Evolutionary conservation across 2,888 invertebrate genomes (phyloP), one percentile per base, ranked within the genome.

Genomic region (Synanthedon formicaeformis): DNA sequence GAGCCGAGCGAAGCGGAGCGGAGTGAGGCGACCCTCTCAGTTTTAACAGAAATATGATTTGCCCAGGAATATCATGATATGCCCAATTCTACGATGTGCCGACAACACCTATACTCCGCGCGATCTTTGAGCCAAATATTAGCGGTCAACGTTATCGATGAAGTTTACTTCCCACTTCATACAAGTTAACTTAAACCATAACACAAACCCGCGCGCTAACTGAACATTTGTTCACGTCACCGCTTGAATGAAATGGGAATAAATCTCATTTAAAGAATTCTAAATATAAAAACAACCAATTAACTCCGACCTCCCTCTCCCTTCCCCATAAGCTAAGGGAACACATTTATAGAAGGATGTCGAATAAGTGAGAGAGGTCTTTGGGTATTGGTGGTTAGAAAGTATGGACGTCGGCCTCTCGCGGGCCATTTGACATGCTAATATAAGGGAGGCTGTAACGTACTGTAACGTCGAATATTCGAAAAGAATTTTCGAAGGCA

Each of bases 341-440:
- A 49, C 11, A 12, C 2, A 10, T 49, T 49, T 49, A 49, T 18
- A 12, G n/a, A 14, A 3, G 16, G 18, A 13, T 49, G 48, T 51
- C 41, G 50, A 13, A 50, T 51, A 50, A 48, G 53, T 54, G 49
- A 13, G 55, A 55, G 40, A 57, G 63, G 50, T 60, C 66, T 54
- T 50, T 48, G 54, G 55, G 55, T 12, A 55, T 34, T 64, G 59
- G 65, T 51, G 13, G n/a, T n/a, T 18, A 48, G 54, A 13, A 45
- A 45, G 45, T 14, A 51, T 52, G 57, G 51, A 59, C 55, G 57
- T 50, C 53, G 51, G 57, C 51, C 51, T 56, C 55, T 55, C 55
- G 61, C 64, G 65, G 65, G 58, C 57, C 61, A 66, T 67, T 67
- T 66, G 63, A 67, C 60, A 66, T 64, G 62, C 60, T 65, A 66